phyloP scores from a whole-genome alignment of 2,113 vertebrate genomes.

The Falcunculus frontatus region DNA sequence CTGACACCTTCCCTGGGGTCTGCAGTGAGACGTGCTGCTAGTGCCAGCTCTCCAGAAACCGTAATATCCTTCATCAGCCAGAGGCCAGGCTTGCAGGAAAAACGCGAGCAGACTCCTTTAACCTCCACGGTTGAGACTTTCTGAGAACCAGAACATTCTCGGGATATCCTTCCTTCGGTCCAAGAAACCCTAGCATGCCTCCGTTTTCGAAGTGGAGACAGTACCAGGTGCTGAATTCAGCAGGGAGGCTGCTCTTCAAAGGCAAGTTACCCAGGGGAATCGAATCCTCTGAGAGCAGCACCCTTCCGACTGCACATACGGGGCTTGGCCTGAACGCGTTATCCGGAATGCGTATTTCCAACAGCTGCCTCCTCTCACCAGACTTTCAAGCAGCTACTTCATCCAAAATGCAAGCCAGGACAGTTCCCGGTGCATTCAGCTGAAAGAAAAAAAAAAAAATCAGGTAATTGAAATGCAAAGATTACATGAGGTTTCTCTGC shows the following conservation, averaged over 20 bases:
- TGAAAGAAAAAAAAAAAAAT: not conserved
- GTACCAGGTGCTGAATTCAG: not conserved
- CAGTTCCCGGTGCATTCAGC: not conserved
- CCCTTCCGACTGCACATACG: fast-evolving
- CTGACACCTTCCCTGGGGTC: not conserved
- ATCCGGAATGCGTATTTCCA: not conserved
- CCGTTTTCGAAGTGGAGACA: not conserved
- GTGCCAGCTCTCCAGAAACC: not conserved
- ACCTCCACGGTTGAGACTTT: not conserved
- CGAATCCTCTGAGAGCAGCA: not conserved
- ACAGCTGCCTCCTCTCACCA: not conserved
- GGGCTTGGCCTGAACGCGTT: not conserved
- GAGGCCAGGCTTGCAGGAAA: not conserved
- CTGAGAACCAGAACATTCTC: not conserved
- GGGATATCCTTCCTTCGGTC: not conserved
- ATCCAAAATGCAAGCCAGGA: not conserved
- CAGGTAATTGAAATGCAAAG: not conserved
- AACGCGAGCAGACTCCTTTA: not conserved
- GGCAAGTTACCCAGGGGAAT: not conserved
- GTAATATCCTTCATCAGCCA: not conserved
- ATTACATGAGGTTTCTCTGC: not conserved
- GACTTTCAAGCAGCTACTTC: not conserved
- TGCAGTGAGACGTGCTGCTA: not conserved
- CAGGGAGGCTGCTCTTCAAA: not conserved
- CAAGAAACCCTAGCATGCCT: not conserved